These are phyloP conservation scores for Salarias fasciatus DNA, from an alignment of 2,797 vertebrate species.

Conservation along the genomic window DNA sequence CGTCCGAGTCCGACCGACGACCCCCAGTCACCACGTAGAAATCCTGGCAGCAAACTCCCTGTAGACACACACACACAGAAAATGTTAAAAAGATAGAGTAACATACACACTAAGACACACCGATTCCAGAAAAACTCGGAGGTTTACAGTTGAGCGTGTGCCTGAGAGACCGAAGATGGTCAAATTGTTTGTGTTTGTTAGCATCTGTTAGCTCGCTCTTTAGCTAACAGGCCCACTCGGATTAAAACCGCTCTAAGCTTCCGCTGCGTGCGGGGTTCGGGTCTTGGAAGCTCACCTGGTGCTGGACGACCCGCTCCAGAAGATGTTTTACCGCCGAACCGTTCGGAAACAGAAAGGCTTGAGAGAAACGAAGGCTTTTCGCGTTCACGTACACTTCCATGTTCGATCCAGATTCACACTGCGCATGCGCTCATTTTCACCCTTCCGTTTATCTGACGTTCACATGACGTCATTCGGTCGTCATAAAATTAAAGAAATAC, in stretches of 20 bases:
- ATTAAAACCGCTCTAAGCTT: neutral
- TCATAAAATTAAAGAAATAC: too few relatives aligned
- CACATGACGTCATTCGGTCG: neutral
- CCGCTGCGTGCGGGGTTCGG: accelerated
- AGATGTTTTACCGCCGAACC: constrained; percentile 20
- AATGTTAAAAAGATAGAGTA: too few relatives aligned
- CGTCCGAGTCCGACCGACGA: constrained; percentile 40
- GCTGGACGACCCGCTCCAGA: constrained; percentile 37
- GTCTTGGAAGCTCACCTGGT: constrained; percentile 53
- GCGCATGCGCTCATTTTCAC: constrained; percentile 15
- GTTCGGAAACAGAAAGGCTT: constrained; percentile 47
- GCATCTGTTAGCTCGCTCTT: constrained; percentile 24
- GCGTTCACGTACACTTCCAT: constrained; percentile 76
- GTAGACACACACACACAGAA: neutral
- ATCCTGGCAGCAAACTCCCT: constrained; percentile 64
- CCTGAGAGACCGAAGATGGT: too few relatives aligned
- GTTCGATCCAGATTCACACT: neutral
- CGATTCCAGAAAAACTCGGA: too few relatives aligned
- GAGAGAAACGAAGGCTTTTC: constrained; percentile 17
- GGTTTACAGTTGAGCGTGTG: too few relatives aligned
- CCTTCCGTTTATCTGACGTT: neutral
- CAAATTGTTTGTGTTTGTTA: neutral
- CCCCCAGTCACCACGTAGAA: constrained; percentile 89
- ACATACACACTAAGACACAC: neutral
- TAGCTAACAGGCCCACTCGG: constrained; percentile 25